Percentiles rank a stretch among this genome's conserved stretches.
Evolutionary conservation across 2,797 vertebrate genomes (phyloP).

Genomic region (Squalus acanthias): DNA sequence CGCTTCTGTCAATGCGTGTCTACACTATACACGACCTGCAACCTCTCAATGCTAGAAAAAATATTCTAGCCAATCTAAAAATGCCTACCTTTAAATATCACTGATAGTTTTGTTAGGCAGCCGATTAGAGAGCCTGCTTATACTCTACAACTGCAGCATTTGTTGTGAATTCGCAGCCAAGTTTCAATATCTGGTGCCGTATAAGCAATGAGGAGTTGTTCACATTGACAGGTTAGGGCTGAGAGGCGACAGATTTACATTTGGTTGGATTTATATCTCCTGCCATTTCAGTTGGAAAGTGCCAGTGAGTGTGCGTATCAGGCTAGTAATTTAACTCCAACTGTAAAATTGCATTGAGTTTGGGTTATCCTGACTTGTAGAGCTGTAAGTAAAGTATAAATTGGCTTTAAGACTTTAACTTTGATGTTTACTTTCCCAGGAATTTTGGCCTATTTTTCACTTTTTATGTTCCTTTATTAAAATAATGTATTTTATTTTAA

Average conservation of each 20-base stretch:
- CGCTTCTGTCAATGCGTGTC: neutral
- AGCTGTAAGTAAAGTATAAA: neutral
- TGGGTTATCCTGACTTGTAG: neutral
- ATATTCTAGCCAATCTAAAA: neutral
- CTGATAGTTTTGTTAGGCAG: neutral
- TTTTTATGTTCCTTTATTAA: neutral
- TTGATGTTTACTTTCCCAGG: neutral
- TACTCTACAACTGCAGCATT: neutral
- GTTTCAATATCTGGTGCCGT: neutral
- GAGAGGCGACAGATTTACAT: neutral
- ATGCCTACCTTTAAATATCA: neutral
- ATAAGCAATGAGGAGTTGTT: neutral
- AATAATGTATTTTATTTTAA: neutral
- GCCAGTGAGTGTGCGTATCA: neutral
- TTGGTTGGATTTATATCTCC: neutral
- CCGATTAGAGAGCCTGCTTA: neutral
- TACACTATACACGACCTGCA: neutral
- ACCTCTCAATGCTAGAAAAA: neutral
- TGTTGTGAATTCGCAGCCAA: neutral
- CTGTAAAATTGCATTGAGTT: neutral
- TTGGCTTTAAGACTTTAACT: neutral
- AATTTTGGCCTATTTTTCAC: neutral
- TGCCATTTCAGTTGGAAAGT: neutral
- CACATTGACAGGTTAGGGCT: neutral
- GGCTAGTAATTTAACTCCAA: slow-evolving; percentile 7